Evolutionary conservation across 2,113 vertebrate species (phyloP).

Genomic region (Lampris megalopsis): DNA sequence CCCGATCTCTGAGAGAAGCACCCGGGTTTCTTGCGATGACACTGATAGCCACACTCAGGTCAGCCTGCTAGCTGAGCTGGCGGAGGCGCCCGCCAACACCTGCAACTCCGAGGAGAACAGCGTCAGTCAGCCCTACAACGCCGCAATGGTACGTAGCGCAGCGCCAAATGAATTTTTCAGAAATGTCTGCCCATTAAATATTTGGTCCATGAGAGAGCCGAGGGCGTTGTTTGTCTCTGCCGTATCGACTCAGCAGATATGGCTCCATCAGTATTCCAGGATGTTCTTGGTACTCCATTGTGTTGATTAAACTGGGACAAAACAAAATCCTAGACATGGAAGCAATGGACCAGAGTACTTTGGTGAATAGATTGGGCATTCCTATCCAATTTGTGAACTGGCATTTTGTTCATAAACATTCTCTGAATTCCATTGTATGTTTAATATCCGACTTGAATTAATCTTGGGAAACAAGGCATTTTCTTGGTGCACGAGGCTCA

Average conservation of each 20-base stretch:
- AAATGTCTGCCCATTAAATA: neutral
- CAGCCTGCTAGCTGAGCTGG: constrained; percentile 67
- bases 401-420: too few relatives aligned
- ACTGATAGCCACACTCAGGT: constrained; percentile 65
- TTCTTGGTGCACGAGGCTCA: neutral
- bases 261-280: neutral
- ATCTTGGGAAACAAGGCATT: neutral
- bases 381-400: neutral
- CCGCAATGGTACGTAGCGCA: constrained; percentile 56
- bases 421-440: neutral
- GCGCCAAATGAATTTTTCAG: neutral
- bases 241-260: neutral
- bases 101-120: constrained; percentile 53
- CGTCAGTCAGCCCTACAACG: constrained; percentile 38
- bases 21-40: constrained; percentile 65
- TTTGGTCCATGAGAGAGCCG: neutral
- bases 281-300: too few relatives aligned
- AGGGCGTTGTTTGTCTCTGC: neutral
- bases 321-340: too few relatives aligned
- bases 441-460: neutral
- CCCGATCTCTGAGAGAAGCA: constrained; percentile 72
- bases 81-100: constrained; percentile 37
- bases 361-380: constrained; percentile 2
- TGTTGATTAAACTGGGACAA: too few relatives aligned
- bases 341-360: neutral